These are phyloP conservation scores for Parnassius smintheus DNA, from an alignment of 2,888 invertebrate genomes.

Conservation along the genomic window DNA sequence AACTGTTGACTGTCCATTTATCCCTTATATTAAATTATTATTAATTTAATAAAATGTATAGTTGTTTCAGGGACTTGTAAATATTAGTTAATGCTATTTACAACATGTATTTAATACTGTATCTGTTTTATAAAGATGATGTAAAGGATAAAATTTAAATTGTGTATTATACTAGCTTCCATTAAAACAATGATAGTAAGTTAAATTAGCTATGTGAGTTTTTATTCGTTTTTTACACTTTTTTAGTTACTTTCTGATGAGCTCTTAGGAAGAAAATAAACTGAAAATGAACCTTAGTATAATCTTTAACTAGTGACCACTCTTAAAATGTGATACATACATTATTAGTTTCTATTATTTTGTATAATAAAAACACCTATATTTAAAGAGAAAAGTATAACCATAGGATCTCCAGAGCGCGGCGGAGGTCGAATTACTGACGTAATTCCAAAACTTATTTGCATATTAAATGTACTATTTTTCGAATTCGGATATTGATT, in stretches of 20 bases:
- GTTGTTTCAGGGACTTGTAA: slow-evolving; percentile 69
- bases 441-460: no score
- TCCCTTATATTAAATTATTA: slow-evolving; percentile 73
- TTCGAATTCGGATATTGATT: no score
- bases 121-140: slow-evolving; percentile 73
- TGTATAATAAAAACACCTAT: no score
- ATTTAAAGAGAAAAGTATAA: no score
- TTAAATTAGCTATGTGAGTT: slow-evolving; percentile 36
- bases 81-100: slow-evolving; percentile 71
- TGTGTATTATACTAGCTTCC: slow-evolving; percentile 75
- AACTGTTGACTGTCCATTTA: slow-evolving; percentile 55
- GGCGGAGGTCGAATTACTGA: no score
- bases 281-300: slow-evolving; percentile 29
- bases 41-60: slow-evolving; percentile 71
- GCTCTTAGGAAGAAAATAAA: slow-evolving; percentile 33
- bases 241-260: slow-evolving; percentile 28
- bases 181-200: slow-evolving; percentile 53
- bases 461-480: no score
- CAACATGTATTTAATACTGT: slow-evolving; percentile 76
- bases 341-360: no score
- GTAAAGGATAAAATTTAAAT: slow-evolving; percentile 65
- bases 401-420: no score
- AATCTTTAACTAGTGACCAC: slow-evolving; percentile 16
- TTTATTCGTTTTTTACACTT: slow-evolving; percentile 33
- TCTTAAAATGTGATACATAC: background rate